Evolutionary conservation across 2,113 vertebrate genomes (phyloP), one percentile per base, ranked within the genome.

Genomic region (Colistium nudipinnis): DNA sequence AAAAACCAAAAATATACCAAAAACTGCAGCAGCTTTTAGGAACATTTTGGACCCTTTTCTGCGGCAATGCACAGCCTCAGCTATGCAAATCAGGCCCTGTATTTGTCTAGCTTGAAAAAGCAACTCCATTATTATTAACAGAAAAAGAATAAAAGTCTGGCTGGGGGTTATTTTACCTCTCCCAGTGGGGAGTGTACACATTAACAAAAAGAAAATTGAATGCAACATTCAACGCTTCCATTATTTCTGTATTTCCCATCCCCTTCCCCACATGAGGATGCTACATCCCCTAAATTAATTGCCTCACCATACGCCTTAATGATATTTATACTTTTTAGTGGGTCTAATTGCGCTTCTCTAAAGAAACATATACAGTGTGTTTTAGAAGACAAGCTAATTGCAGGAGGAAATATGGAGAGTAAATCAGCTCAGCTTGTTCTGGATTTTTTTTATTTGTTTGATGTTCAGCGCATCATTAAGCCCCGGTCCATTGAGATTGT

Each of bases 81-180:
- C 61, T 87, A 93, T 92, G 90, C 90, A 91, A 92, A 92, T 92
- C 59, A 81, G 56, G 4, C 81, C 64, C 67, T 4, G 44, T 73
- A 30, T 87, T 88, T 88, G 75, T 63, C 72, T 57, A 75, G 70
- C 57, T 70, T 69, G 72, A 76, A 81, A 89, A 84, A 89, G 88
- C 89, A 84, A 83, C 79, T 81, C 76, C 89, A 88, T 92, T 93
- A 88, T 92, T 89, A 92, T 90, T 86, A 89, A 83, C 80, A 83
- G 83, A 80, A 84, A 76, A 81, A 85, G 64, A 81, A 82, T n/a
- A 85, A 53, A 86, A 87, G 73, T 87, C 82, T 90, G 74, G 85
- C 89, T 89, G 81, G 79, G 86, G 90, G 89, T 91, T 93, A 92
- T 93, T 93, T 91, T 92, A 90, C 83, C 82, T 89, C 89, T 85